These are phyloP conservation scores for Tetragonisca angustula DNA, from an alignment of 2,888 invertebrate genomes.

Conservation along the genomic window DNA sequence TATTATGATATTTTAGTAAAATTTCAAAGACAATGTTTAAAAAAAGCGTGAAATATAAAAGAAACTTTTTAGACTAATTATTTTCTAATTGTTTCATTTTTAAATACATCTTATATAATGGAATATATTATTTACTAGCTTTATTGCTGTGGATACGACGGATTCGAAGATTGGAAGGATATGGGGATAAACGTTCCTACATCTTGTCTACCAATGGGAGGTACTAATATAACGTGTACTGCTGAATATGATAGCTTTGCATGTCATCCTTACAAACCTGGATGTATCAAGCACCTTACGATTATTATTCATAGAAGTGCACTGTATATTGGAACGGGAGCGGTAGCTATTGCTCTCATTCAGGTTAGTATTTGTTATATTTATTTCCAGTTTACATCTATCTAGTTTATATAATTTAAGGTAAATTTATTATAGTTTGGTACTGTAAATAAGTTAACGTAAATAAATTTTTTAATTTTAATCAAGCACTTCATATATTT, in stretches of 20 bases:
- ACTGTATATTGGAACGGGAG: slow-evolving; percentile 90
- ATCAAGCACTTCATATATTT: neutral
- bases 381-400: neutral
- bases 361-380: slow-evolving; percentile 85
- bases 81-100: neutral
- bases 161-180: slow-evolving; percentile 84
- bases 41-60: neutral
- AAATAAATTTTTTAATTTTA: neutral
- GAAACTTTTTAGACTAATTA: neutral
- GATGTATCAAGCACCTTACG: slow-evolving; percentile 87
- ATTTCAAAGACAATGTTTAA: neutral
- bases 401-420: neutral
- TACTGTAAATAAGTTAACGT: neutral
- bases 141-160: slow-evolving; percentile 83
- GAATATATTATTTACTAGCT: slow-evolving; percentile 74
- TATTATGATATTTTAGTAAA: neutral
- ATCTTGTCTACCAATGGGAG: slow-evolving; percentile 86
- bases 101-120: neutral
- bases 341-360: slow-evolving; percentile 91
- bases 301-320: slow-evolving; percentile 89
- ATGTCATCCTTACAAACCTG: slow-evolving; percentile 78
- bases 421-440: neutral
- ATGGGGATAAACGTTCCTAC: slow-evolving; percentile 84
- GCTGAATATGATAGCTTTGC: too few relatives aligned
- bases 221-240: neutral